Percentiles rank a stretch among this genome's conserved stretches.
These are phyloP conservation scores for Palythoa grandiflora DNA, from an alignment of 92 coral and sea anemone species.

Conservation along the genomic window DNA sequence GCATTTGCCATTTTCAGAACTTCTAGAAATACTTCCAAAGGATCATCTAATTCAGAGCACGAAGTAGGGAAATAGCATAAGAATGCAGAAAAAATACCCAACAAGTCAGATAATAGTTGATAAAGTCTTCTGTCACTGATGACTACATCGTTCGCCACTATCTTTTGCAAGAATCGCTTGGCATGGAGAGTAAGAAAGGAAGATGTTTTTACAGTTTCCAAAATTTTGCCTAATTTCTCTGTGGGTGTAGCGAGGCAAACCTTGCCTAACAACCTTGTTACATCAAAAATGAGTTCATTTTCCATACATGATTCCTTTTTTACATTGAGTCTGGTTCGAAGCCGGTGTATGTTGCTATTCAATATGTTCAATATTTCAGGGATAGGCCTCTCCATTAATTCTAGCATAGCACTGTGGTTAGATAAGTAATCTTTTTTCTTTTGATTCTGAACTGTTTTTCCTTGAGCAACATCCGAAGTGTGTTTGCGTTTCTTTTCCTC, in stretches of 20 bases:
- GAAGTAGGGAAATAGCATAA: constrained; percentile 68
- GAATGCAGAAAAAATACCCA: constrained; percentile 48
- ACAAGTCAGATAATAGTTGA: background rate
- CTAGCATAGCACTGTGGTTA: background rate
- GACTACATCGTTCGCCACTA: background rate
- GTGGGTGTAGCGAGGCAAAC: background rate
- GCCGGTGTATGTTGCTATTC: background rate
- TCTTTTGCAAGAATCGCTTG: background rate
- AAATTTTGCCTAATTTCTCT: background rate
- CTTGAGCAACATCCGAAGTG: background rate
- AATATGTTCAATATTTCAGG: background rate
- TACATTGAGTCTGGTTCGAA: background rate
- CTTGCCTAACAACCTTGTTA: constrained; percentile 15
- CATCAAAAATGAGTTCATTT: background rate
- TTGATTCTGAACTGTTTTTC: background rate
- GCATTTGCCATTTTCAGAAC: constrained; percentile 28
- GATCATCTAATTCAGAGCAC: constrained; percentile 53
- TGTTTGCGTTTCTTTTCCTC: too few species aligned
- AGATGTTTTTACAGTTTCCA: background rate
- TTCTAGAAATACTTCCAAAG: constrained; percentile 45
- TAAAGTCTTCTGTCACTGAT: constrained; percentile 17
- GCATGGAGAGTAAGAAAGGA: constrained; percentile 3
- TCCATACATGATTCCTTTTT: background rate
- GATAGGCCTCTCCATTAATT: background rate
- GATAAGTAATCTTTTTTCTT: background rate